Base-by-base conservation (phyloP, 37 sponge, comb jelly and placozoan species). In the Amphimedon queenslandica region DNA sequence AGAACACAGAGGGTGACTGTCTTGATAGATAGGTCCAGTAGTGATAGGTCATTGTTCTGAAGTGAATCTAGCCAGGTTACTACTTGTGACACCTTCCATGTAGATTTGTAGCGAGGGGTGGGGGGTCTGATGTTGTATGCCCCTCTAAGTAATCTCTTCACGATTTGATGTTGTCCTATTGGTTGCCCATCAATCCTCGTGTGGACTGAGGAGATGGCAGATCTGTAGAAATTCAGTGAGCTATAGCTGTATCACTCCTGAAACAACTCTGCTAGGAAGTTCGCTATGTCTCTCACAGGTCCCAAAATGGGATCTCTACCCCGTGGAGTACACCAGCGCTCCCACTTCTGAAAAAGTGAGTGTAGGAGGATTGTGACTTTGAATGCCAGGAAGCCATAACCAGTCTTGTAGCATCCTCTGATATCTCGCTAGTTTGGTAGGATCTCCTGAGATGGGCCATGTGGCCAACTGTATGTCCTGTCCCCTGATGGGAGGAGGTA, bases 151-250 rank as follows among this genome's bases (percentile, higher is more conserved):
- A 81, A 16, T 23, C 74, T 2, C 18, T 63, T 66, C 2, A 81
- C 74, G 1, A 66, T 40, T 16, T 57, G 82, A 43, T 81, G 82
- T 30, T 64, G 37, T 24, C 74, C 82, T 30, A 81, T 57, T 29
- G 74, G 69, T 24, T 40, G 66, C 11, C 67, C 82, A 2, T 72
- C 73, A 55, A 81, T 64, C 18, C 56, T 42, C 29, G 55, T n/a
- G 37, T 73, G 82, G 10, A 57, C 41, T 2, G 82, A 64, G 18
- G 74, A 73, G n/a, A 81, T 72, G n/a, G 73, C 82, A 25, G 82
- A 81, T 41, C 74, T 33, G 30, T 55, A 73, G 66, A 56, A 55
- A 64, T 81, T 81, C n/a, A 73, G 37, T 20, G 74, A 73, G 10
- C 82, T 51, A 42, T 66, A 81, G 35, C 51, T 18, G 20, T 18